A percentile compares a stretch with the other conserved stretches of the same genome.
These are phyloP conservation scores for Harpegnathos saltator DNA, from an alignment of 1,140 invertebrate species.

Conservation along the genomic window DNA sequence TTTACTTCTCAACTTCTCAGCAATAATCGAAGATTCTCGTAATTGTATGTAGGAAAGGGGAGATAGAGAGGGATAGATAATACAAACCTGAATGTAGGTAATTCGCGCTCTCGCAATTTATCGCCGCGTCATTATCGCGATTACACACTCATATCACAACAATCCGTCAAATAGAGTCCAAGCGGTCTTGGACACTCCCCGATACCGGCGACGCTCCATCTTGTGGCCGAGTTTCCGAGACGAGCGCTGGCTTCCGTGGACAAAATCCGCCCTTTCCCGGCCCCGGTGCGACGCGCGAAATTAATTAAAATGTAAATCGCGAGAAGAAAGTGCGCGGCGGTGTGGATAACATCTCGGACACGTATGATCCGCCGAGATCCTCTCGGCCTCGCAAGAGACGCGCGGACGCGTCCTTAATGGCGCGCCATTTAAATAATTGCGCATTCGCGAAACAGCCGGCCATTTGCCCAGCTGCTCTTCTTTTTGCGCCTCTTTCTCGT, in stretches of 20 bases:
- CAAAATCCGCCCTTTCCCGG: background rate
- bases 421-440: conserved; percentile 54
- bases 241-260: background rate
- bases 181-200: too few species aligned
- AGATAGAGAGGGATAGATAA: too few species aligned
- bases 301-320: conserved; percentile 59
- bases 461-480: conserved; percentile 19
- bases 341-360: conserved; percentile 30
- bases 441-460: conserved; percentile 36
- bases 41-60: too few species aligned
- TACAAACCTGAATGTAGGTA: too few species aligned
- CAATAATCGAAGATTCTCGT: too few species aligned
- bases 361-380: conserved; percentile 26
- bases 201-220: background rate
- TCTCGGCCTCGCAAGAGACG: background rate
- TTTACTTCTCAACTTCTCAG: too few species aligned
- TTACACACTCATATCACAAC: too few species aligned
- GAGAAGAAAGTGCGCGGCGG: conserved; percentile 18
- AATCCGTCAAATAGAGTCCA: too few species aligned
- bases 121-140: too few species aligned
- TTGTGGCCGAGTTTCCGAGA: background rate
- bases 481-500: background rate
- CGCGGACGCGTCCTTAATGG: conserved; percentile 31
- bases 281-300: background rate
- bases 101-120: too few species aligned